Evolutionary conservation across 64 coral and sea anemone species (phyloP).

Genomic region (Hydrozoanthus tunicans): DNA sequence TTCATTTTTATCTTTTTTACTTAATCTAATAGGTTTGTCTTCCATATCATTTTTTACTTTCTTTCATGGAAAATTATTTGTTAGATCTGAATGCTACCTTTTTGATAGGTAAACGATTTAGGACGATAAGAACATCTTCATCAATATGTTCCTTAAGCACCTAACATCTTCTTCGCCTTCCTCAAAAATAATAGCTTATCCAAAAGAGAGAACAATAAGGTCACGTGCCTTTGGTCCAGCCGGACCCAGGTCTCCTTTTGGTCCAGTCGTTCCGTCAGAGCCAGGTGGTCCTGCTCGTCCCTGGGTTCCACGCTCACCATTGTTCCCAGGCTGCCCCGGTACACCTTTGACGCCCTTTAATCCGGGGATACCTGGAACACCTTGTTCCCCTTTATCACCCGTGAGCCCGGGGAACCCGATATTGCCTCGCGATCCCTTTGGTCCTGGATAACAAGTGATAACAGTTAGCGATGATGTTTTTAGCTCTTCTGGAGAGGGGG

Average conservation of each 20-base stretch:
- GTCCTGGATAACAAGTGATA: background rate
- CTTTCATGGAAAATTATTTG: too few relatives aligned
- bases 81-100: too few relatives aligned
- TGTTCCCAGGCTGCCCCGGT: constrained; percentile 1
- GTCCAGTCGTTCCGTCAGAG: background rate
- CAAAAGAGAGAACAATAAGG: background rate
- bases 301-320: background rate
- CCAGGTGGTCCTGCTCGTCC: background rate
- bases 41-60: too few relatives aligned
- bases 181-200: background rate
- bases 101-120: too few relatives aligned
- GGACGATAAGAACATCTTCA: too few relatives aligned
- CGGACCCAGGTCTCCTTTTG: constrained; percentile 14
- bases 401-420: constrained; percentile 21
- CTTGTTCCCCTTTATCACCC: background rate
- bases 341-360: background rate
- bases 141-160: too few relatives aligned
- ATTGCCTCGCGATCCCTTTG: constrained; percentile 17
- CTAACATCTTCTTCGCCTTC: too few relatives aligned
- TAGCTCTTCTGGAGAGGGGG: too few relatives aligned
- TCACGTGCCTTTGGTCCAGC: constrained; percentile 32
- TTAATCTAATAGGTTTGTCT: too few relatives aligned
- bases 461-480: background rate
- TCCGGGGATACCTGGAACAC: background rate
- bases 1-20: too few relatives aligned